phyloP scores from a whole-genome alignment of 2,888 invertebrate genomes.

The Drosophila rubida region DNA sequence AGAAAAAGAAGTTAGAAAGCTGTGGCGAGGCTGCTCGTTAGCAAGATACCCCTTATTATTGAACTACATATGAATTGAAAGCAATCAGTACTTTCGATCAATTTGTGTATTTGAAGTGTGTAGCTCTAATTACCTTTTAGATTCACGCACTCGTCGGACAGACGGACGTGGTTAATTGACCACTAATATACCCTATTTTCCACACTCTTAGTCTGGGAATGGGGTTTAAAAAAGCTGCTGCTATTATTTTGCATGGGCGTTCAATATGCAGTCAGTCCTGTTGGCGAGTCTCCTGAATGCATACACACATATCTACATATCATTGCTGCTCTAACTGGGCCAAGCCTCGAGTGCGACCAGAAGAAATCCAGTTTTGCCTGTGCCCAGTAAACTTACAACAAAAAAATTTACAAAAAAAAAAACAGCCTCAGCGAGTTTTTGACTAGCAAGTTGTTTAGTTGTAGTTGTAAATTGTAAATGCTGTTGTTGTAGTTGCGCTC shows the following conservation, averaged over 20 bases:
- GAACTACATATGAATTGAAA: no score
- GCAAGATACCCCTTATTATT: no score
- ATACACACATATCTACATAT: conserved; percentile 22
- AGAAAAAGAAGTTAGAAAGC: no score
- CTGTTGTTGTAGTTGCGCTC: conserved; percentile 49
- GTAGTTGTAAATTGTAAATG: conserved; percentile 17
- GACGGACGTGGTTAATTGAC: no score
- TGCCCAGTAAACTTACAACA: conserved; percentile 15
- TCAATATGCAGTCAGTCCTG: conserved; percentile 73
- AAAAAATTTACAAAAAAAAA: background rate
- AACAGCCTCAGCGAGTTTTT: conserved; percentile 34
- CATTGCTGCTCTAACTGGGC: conserved; percentile 69
- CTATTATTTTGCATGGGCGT: conserved; percentile 60
- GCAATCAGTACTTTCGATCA: no score
- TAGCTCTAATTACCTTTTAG: no score
- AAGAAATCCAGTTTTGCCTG: conserved; percentile 72
- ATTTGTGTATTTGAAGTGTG: no score
- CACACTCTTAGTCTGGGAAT: no score
- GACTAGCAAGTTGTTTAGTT: conserved; percentile 39
- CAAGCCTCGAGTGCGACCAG: conserved; percentile 68
- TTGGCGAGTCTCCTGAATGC: conserved; percentile 66
- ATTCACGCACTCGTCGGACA: no score
- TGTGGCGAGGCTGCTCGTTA: no score
- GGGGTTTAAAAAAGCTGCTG: conserved; percentile 9
- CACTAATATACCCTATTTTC: no score